phyloP scores from a whole-genome alignment of 2,113 vertebrate genomes.

The Chascanopsetta lugubris region DNA sequence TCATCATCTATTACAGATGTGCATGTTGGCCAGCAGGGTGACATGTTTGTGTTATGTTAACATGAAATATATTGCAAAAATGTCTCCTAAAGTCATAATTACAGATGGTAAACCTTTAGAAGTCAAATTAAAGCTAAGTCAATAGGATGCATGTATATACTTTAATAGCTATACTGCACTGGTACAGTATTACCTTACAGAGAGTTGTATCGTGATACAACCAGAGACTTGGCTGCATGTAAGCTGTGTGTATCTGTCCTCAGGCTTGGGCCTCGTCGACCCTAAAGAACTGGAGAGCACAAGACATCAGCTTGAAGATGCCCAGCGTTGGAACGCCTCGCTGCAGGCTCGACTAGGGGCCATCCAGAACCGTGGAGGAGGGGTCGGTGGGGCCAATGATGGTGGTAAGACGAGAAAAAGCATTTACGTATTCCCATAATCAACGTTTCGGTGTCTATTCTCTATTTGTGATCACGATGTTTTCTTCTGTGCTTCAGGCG shows the following conservation, averaged over 20 bases:
- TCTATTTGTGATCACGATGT: too few species aligned
- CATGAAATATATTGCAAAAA: background rate
- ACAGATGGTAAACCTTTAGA: background rate
- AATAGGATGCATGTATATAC: background rate
- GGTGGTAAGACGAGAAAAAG: constrained; percentile 52
- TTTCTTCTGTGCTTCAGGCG: constrained; percentile 77
- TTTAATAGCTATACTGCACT: background rate
- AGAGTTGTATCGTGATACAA: background rate
- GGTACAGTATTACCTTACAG: background rate
- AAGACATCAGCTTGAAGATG: constrained; percentile 82
- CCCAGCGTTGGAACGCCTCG: constrained; percentile 83
- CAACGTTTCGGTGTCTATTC: too few species aligned
- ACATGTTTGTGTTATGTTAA: background rate
- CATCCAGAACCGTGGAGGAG: constrained; percentile 81
- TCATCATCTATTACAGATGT: too few species aligned
- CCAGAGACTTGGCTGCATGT: background rate
- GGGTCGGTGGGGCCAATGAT: constrained; percentile 79
- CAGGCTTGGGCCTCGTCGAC: constrained; percentile 66
- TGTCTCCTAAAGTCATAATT: background rate
- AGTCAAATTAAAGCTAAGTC: background rate
- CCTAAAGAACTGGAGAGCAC: constrained; percentile 78
- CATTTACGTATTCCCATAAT: too few species aligned
- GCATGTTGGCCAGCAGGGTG: too few species aligned
- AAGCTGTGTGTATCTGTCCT: constrained; percentile 22
- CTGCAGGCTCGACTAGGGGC: constrained; percentile 82